These are phyloP conservation scores for Alethe castanea DNA, from an alignment of 2,113 vertebrate species.

Conservation along the genomic window DNA sequence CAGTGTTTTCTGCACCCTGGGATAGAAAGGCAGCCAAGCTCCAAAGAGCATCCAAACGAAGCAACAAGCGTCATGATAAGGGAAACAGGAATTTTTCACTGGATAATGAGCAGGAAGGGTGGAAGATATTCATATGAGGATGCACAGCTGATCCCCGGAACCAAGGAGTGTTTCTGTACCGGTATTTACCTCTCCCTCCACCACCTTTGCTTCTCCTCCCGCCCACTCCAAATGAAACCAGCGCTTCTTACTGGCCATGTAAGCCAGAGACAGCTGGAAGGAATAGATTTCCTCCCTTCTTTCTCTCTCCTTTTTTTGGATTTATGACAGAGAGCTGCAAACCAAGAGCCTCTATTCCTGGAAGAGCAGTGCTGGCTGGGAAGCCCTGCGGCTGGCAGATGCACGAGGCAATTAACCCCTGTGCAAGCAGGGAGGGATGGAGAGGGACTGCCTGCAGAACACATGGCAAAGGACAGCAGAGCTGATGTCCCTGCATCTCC, in stretches of 20 bases:
- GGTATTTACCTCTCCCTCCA: neutral
- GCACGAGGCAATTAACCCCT: constrained; percentile 43
- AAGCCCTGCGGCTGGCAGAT: constrained; percentile 18
- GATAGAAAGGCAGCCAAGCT: neutral
- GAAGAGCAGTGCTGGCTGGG: neutral
- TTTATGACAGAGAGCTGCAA: constrained; percentile 49
- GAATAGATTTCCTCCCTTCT: constrained; percentile 16
- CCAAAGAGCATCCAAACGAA: neutral
- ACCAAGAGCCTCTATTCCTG: constrained; percentile 40
- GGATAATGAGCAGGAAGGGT: neutral
- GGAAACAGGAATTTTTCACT: neutral
- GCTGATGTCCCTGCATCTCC: no score
- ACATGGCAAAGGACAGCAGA: neutral
- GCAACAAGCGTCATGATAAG: rapidly evolving
- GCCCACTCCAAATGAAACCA: neutral
- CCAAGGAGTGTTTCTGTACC: neutral
- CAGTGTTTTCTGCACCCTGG: neutral
- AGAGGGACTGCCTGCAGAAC: neutral
- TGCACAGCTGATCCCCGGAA: rapidly evolving
- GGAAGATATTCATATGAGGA: neutral
- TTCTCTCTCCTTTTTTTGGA: constrained; percentile 16
- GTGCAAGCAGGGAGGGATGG: neutral
- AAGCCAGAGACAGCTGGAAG: neutral
- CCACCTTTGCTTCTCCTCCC: neutral
- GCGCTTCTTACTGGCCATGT: rapidly evolving